Percentiles rank a stretch among this genome's conserved stretches.
phyloP scores from a whole-genome alignment of 2,888 invertebrate species.

The Bedellia somnulentella region DNA sequence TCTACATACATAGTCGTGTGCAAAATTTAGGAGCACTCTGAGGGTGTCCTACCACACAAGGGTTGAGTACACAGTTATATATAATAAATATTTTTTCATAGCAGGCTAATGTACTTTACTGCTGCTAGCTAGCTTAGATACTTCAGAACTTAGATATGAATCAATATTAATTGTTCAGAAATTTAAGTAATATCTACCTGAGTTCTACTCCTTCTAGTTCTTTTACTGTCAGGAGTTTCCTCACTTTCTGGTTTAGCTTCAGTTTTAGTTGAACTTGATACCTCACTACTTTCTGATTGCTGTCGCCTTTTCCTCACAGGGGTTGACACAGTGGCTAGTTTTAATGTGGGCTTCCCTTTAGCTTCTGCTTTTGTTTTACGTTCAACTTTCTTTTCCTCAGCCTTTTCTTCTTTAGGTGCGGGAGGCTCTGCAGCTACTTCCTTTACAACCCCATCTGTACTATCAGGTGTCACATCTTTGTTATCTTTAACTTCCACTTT shows the following conservation, averaged over 20 bases:
- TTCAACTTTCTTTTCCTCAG: conserved; percentile 17
- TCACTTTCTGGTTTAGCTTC: conserved; percentile 29
- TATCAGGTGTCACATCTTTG: conserved; percentile 16
- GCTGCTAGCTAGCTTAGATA: too few relatives aligned
- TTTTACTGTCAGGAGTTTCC: conserved; percentile 37
- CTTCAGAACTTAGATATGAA: too few relatives aligned
- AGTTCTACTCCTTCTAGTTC: conserved; percentile 45
- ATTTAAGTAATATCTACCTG: conserved; percentile 25
- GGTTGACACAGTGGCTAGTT: conserved; percentile 59
- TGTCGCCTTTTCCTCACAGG: conserved; percentile 60
- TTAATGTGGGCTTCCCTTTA: conserved; percentile 49
- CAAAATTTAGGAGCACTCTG: too few relatives aligned
- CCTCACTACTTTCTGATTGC: conserved; percentile 37
- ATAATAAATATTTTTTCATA: too few relatives aligned
- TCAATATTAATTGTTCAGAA: background rate
- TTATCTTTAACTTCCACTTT: conserved; percentile 9
- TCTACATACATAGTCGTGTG: too few relatives aligned
- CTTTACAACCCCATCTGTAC: conserved; percentile 1
- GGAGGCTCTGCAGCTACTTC: conserved; percentile 8
- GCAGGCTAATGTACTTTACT: too few relatives aligned
- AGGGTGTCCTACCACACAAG: too few relatives aligned
- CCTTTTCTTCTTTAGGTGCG: conserved; percentile 21
- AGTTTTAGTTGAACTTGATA: conserved; percentile 30
- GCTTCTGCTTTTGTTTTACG: conserved; percentile 25
- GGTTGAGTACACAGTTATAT: too few relatives aligned